Base-by-base conservation (phyloP, 1,140 invertebrate species). In the Octopus bimaculoides region DNA sequence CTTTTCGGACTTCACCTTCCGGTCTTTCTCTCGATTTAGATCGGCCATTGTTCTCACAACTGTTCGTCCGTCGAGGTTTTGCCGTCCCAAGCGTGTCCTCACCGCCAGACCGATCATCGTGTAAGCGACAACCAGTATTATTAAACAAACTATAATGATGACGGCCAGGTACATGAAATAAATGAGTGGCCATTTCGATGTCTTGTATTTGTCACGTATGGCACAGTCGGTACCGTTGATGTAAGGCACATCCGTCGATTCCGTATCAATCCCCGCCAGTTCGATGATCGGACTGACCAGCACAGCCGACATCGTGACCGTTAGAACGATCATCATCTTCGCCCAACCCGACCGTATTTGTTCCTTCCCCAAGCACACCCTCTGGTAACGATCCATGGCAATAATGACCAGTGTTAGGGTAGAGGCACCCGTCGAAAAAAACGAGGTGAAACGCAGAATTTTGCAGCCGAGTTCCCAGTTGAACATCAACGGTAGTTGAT, bases 361-460 rank as follows among this genome's bases (percentile, higher is more conserved):
- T 55, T 79, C 82, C 54, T 78, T 77, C 53, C 73, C 74, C 53
- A 82, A 79, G 73, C 82, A 84, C 56, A 85, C 80, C 54, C 78
- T 78, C 20, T 79, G 75, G 53, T 69, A 80, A 4, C 80, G 75
- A 56, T 85, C 84, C 5, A 82, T n/a, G 10, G 82, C 81, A 20
- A 83, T 83, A 0, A 78, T 80, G 10, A 83, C 75, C 0, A 83
- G 80, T 0, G 79, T 82, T 3, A 79, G 78, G 26, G 52, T 78
- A 5, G 81, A 83, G n/a, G 71, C 78, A 52, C 75, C 54, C 7
- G 83, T 73, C 4, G 80, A 75, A 54, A 82, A 81, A n/a, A 76
- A 56, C 17, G 74, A 78, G 61, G 78, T 20, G 75, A 81, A 80
- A 6, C 81, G 77, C 6, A 82, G 55, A 7, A 82, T 17, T 56